phyloP scores from a whole-genome alignment of 2,888 invertebrate genomes.

The Standfussiana lucernea region DNA sequence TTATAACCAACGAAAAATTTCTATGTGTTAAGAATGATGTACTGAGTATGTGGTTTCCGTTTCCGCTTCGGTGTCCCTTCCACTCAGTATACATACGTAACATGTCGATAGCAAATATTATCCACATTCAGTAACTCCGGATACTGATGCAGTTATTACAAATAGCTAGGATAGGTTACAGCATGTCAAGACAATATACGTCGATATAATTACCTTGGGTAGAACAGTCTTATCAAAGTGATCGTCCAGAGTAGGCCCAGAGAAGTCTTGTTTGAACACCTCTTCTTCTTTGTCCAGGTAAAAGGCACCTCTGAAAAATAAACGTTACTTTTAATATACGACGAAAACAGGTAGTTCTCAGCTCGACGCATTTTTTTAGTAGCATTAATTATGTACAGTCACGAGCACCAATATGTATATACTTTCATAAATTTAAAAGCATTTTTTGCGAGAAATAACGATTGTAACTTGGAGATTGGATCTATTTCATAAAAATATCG shows the following conservation, averaged over 20 bases:
- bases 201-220: conserved; percentile 92
- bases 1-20: no score
- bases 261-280: conserved; percentile 97
- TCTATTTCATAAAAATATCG: no score
- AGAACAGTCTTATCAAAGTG: conserved; percentile 99
- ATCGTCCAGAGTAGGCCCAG: conserved; percentile 99
- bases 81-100: no score
- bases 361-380: neutral
- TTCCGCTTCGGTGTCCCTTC: no score
- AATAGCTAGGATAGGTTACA: neutral
- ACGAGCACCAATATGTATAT: no score
- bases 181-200: neutral
- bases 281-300: conserved; percentile 98
- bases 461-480: no score
- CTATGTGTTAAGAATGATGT: no score
- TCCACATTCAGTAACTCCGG: no score
- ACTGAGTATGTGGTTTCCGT: no score
- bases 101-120: no score
- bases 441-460: no score
- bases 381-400: neutral
- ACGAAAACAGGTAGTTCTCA: neutral
- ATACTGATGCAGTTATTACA: neutral
- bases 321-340: neutral
- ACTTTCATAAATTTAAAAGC: no score
- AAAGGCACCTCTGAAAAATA: conserved; percentile 96